phyloP scores from a whole-genome alignment of 2,113 vertebrate genomes.

The Paramormyrops kingsleyae region DNA sequence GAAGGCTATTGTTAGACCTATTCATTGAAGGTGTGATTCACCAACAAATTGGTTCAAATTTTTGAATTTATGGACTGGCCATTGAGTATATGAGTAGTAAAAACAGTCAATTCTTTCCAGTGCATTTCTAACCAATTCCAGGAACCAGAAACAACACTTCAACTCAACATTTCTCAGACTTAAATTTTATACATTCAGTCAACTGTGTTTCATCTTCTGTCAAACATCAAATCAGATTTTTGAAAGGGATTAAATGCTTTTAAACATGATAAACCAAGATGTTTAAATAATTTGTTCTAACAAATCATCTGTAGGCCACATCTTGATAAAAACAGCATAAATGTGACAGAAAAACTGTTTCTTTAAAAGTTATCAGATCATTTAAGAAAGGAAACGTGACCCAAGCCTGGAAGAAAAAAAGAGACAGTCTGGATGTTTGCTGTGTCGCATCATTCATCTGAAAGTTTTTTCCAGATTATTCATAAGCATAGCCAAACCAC shows the following conservation, averaged over 20 bases:
- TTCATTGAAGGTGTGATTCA: constrained; percentile 17
- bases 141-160: neutral
- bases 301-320: neutral
- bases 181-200: neutral
- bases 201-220: neutral
- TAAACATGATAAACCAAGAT: neutral
- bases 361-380: neutral
- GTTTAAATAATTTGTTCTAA: neutral
- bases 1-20: neutral
- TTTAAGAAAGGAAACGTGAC: neutral
- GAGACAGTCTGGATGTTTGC: neutral
- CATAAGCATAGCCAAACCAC: neutral
- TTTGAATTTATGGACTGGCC: neutral
- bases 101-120: neutral
- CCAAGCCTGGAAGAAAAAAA: neutral
- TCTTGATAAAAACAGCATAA: neutral
- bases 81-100: constrained; percentile 1
- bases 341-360: neutral
- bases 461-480: neutral
- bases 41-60: neutral
- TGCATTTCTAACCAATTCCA: neutral
- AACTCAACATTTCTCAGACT: neutral
- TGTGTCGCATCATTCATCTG: neutral
- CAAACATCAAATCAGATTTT: neutral
- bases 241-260: neutral